Evolutionary conservation across 2,113 vertebrate genomes (phyloP), one percentile per base, ranked within the genome.

Genomic region (Rhinoderma darwinii): DNA sequence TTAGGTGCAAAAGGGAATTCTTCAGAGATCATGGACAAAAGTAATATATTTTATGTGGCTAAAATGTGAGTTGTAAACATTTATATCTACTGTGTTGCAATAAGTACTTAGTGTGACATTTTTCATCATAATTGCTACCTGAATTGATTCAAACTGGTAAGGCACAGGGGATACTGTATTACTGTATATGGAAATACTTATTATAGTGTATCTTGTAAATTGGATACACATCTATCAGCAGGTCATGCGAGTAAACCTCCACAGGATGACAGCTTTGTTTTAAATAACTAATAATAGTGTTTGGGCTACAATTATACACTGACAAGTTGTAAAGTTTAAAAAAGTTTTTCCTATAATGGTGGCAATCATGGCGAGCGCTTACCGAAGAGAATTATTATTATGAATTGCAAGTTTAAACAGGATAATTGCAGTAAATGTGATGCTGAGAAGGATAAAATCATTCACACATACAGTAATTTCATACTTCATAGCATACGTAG

Each of bases 151-250:
- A 9, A 78, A 44, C 27, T 30, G 17, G 14, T 54, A 32, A 54
- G 15, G 43, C 15, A 32, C 44, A 77, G 44, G 30, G 43, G 17
- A 78, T 5, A 11, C 47, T 12, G 20, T 25, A 18, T 54, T 37
- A n/a, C n/a, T n/a, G n/a, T n/a, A 0, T 20, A 32, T 22, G 30
- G 17, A 78, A 56, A 35, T 17, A 77, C 51, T 77, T 50, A 77
- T 77, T 77, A 77, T 50, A 77, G 75, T 51, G 75, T 32, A 44
- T 18, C 75, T 47, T 76, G 73, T 76, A 50, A 50, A 50, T 50
- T 51, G 43, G n/a, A 77, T 77, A 18, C 74, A 30, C n/a, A 32
- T 50, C 10, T 27, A 51, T 50, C 44, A 30, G 44, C 43, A 37
- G 47, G 75, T 35, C 75, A 50, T 51, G n/a, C 4, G 11, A 78